phyloP scores from a whole-genome alignment of 2,113 vertebrate genomes.

The Puffinus mauretanicus region DNA sequence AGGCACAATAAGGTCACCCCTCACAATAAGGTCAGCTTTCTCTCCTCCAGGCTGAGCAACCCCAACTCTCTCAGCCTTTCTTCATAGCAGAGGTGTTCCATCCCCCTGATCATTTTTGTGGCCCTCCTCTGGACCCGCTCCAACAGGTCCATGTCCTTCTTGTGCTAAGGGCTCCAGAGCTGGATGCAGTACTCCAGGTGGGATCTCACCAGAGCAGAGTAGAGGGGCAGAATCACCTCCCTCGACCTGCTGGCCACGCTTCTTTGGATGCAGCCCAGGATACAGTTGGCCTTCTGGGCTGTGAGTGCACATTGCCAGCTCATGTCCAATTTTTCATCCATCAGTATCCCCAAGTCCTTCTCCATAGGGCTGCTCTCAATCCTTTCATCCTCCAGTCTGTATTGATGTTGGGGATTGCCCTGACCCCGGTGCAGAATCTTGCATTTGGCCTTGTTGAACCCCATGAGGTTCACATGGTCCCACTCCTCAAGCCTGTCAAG shows the following conservation, averaged over 20 bases:
- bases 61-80: not conserved
- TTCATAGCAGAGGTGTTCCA: not conserved
- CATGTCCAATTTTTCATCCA: not conserved
- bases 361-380: accelerated
- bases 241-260: accelerated
- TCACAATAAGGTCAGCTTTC: not conserved
- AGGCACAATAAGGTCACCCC: too few species aligned
- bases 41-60: not conserved
- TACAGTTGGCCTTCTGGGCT: not conserved
- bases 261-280: not conserved
- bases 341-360: not conserved
- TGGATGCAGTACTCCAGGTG: accelerated
- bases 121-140: not conserved
- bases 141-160: not conserved
- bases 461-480: not conserved
- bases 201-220: accelerated
- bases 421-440: not conserved
- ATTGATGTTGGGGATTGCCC: not conserved
- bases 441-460: not conserved
- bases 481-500: not conserved
- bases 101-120: not conserved
- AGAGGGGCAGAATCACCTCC: not conserved
- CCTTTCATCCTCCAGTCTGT: not conserved
- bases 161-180: not conserved
- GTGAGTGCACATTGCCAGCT: accelerated